phyloP scores from a whole-genome alignment of 2,797 vertebrate genomes.

The Periophthalmus magnuspinnatus region DNA sequence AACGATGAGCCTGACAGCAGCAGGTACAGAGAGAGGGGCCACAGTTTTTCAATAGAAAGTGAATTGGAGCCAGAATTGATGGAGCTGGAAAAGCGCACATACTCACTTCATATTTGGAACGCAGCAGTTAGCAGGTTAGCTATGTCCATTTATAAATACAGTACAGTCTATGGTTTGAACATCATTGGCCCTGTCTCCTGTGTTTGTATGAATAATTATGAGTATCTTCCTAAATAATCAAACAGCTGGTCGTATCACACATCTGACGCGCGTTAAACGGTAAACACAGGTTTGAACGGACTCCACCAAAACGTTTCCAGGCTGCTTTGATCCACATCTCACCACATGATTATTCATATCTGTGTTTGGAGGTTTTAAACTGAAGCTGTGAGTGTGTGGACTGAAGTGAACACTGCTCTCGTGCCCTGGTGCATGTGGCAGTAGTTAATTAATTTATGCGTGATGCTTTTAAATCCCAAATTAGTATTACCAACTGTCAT shows the following conservation, averaged over 20 bases:
- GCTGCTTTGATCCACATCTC: slow-evolving; percentile 69
- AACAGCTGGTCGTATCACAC: slow-evolving; percentile 48
- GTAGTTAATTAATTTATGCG: background rate
- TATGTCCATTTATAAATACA: no score
- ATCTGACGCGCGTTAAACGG: slow-evolving; percentile 76
- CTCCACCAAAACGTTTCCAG: slow-evolving; percentile 53
- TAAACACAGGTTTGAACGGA: slow-evolving; percentile 74
- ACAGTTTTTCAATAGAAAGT: no score
- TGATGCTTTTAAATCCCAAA: background rate
- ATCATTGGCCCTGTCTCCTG: slow-evolving; percentile 1
- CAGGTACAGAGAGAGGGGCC: no score
- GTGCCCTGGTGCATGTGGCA: background rate
- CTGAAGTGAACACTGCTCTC: background rate
- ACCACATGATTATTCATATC: slow-evolving; percentile 68
- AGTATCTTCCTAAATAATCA: slow-evolving; percentile 29
- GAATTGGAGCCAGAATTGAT: no score
- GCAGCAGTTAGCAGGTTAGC: no score
- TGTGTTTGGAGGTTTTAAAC: slow-evolving; percentile 25
- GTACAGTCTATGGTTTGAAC: no score
- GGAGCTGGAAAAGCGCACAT: no score
- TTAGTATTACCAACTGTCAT: background rate
- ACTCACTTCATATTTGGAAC: no score
- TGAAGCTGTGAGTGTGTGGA: slow-evolving; percentile 31
- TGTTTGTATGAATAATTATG: slow-evolving; percentile 43
- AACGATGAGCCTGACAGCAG: no score